Conservation (phyloP, 2,113 vertebrate genomes). For the Lutjanus erythropterus region DNA sequence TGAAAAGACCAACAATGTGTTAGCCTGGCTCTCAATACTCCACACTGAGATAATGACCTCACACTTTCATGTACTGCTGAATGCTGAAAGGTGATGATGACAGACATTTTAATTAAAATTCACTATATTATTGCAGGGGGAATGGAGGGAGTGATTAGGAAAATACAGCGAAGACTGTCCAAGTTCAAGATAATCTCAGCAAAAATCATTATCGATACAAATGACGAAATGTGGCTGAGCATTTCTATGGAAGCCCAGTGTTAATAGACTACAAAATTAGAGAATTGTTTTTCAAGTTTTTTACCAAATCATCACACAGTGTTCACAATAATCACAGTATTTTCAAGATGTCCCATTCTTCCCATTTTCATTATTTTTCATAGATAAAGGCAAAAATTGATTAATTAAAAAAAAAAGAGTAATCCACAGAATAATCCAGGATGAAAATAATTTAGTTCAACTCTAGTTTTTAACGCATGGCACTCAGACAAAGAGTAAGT, state of each 20-base stretch:
- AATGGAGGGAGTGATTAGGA: neutral
- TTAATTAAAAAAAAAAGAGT: too few relatives aligned
- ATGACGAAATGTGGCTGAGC: neutral
- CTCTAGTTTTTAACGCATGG: neutral
- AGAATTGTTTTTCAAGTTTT: neutral
- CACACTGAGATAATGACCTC: neutral
- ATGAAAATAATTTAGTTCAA: neutral
- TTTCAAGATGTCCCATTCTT: too few relatives aligned
- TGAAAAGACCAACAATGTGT: neutral
- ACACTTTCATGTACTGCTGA: neutral
- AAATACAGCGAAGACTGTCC: neutral
- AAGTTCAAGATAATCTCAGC: neutral
- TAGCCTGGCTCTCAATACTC: neutral
- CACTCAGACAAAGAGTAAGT: neutral
- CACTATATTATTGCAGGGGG: neutral
- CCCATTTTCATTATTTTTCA: neutral
- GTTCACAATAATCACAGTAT: too few relatives aligned
- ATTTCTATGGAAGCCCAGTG: neutral
- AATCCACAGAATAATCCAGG: neutral
- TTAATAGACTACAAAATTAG: neutral
- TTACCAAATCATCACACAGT: too few relatives aligned
- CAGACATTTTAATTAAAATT: neutral
- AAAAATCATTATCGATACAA: neutral
- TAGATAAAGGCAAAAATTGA: neutral
- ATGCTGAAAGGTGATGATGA: neutral